phyloP scores from a whole-genome alignment of 2,888 invertebrate species.

The Calameuta filiformis region DNA sequence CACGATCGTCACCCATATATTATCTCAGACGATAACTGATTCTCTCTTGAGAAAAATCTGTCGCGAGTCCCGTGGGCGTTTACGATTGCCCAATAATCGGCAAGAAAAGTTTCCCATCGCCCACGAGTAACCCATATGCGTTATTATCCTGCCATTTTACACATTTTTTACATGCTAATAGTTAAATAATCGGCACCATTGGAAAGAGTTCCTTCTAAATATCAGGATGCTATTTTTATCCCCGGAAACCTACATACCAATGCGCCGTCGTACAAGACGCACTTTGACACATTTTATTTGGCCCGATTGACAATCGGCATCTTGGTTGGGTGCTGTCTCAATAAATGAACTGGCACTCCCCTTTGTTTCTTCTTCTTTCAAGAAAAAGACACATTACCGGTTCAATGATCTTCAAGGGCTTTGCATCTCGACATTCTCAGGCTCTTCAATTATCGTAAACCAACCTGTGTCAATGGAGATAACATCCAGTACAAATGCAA shows the following conservation, averaged over 20 bases:
- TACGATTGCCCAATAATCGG: slow-evolving; percentile 31
- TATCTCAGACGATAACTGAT: neutral
- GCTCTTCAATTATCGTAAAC: neutral
- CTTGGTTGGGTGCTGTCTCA: slow-evolving; percentile 2
- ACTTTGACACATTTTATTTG: slow-evolving; percentile 40
- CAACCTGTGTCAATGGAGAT: neutral
- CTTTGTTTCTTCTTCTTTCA: neutral
- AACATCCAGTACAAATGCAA: neutral
- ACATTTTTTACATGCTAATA: slow-evolving; percentile 7
- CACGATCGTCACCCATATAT: neutral
- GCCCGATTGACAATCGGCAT: slow-evolving; percentile 40
- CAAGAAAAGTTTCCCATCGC: slow-evolving; percentile 11
- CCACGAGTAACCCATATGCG: slow-evolving; percentile 7
- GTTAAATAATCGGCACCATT: slow-evolving; percentile 37
- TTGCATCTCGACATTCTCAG: neutral
- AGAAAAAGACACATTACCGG: neutral
- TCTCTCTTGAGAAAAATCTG: slow-evolving; percentile 9
- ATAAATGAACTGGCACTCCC: neutral
- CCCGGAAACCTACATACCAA: slow-evolving; percentile 61
- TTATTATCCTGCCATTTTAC: slow-evolving; percentile 6
- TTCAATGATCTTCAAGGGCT: neutral
- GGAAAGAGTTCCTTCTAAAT: slow-evolving; percentile 49
- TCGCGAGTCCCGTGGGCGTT: slow-evolving; percentile 32
- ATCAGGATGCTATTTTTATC: slow-evolving; percentile 62
- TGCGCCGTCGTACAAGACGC: slow-evolving; percentile 27